A percentile compares a stretch with the other conserved stretches of the same genome.
These are phyloP conservation scores for Patiria miniata DNA, from an alignment of 35 echinoderm and acorn worm species.

Conservation along the genomic window DNA sequence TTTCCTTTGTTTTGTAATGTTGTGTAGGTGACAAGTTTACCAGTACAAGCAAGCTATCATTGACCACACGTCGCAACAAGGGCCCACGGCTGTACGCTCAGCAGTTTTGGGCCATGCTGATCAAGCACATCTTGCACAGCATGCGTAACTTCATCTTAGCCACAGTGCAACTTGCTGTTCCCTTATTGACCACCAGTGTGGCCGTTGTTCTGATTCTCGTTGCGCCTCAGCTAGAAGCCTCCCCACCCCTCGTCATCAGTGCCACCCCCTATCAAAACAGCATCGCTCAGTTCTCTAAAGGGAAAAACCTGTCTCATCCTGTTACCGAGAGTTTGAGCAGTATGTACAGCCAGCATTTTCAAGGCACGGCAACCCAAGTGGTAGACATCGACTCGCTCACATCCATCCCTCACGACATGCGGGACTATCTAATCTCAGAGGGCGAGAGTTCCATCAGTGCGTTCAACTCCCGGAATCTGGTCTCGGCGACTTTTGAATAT, in stretches of 20 bases:
- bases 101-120: constrained; percentile 88
- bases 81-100: constrained; percentile 69
- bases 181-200: constrained; percentile 49
- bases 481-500: constrained; percentile 65
- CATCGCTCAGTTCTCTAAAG: constrained; percentile 44
- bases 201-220: constrained; percentile 43
- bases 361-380: constrained; percentile 28
- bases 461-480: constrained; percentile 59
- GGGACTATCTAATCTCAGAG: constrained; percentile 42
- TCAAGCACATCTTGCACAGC: constrained; percentile 67
- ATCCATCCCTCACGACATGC: constrained; percentile 31
- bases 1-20: not conserved
- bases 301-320: constrained; percentile 30
- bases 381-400: constrained; percentile 22
- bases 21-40: not conserved
- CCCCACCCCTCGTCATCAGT: constrained; percentile 44
- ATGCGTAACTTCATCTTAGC: constrained; percentile 66
- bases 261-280: constrained; percentile 37
- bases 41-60: not conserved
- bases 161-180: constrained; percentile 55
- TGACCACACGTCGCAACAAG: constrained; percentile 32
- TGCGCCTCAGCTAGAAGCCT: constrained; percentile 24
- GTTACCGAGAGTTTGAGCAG: constrained; percentile 30
- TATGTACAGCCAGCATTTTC: constrained; percentile 47
- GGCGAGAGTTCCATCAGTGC: not conserved